These are phyloP conservation scores for Garra rufa DNA, from an alignment of 2,113 vertebrate species.

Conservation along the genomic window DNA sequence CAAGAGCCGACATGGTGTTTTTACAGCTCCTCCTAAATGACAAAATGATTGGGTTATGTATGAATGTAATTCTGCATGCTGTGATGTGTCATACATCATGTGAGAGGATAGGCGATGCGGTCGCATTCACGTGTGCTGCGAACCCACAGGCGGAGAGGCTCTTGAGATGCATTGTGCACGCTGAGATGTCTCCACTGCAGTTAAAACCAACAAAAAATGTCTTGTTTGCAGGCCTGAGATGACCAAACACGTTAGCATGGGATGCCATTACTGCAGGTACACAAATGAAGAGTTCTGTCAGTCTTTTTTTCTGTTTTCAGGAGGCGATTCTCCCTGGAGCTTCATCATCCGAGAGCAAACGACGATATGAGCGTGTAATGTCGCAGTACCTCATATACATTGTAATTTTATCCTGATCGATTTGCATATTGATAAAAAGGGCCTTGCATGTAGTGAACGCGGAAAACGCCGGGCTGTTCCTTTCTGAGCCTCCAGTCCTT, in stretches of 20 bases:
- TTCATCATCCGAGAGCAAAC: background rate
- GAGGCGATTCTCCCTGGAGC: background rate
- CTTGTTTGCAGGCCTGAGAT: slow-evolving; percentile 21
- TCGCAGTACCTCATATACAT: slow-evolving; percentile 1
- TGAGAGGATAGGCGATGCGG: background rate
- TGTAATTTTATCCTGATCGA: slow-evolving; percentile 32
- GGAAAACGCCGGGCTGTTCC: slow-evolving; percentile 29
- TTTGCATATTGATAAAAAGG: slow-evolving; percentile 48
- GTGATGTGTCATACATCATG: slow-evolving; percentile 47
- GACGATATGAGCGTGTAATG: background rate
- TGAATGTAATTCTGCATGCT: slow-evolving; percentile 68
- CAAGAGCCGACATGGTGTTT: slow-evolving; percentile 54
- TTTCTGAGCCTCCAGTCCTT: slow-evolving; percentile 50
- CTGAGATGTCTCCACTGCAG: slow-evolving; percentile 12
- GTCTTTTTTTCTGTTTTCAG: background rate
- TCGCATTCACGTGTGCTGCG: background rate
- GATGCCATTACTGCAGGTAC: slow-evolving; percentile 7
- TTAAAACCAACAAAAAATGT: background rate
- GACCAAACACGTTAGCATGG: slow-evolving; percentile 7
- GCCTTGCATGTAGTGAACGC: slow-evolving; percentile 30
- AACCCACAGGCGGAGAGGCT: background rate
- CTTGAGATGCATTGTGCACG: slow-evolving; percentile 33
- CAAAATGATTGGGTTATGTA: slow-evolving; percentile 68
- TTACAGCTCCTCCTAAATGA: slow-evolving; percentile 55
- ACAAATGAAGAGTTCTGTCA: background rate